Conservation (phyloP, 2,113 vertebrate genomes). For the Albula glossodonta region DNA sequence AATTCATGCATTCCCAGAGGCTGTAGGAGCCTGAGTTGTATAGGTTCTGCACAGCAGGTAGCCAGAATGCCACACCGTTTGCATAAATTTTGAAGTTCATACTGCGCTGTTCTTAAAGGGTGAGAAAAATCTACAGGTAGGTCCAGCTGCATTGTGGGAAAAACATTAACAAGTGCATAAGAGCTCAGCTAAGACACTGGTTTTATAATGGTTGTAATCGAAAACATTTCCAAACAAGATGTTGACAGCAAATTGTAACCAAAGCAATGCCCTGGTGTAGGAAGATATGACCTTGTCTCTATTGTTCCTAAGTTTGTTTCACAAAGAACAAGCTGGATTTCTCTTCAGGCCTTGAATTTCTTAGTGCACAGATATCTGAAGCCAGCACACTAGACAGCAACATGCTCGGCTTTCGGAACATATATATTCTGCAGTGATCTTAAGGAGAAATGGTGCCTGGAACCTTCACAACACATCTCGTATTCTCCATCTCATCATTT, state of each 20-base stretch:
- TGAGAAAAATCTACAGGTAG: background rate
- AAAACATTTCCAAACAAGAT: background rate
- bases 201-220: background rate
- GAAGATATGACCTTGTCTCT: background rate
- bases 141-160: background rate
- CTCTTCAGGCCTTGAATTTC: background rate
- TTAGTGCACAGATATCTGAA: background rate
- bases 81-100: background rate
- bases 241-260: too few species aligned
- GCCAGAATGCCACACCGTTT: background rate
- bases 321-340: background rate
- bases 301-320: background rate
- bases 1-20: background rate
- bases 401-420: background rate
- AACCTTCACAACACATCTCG: background rate
- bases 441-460: background rate
- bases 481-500: background rate
- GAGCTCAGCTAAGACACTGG: background rate
- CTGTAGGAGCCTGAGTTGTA: background rate
- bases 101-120: background rate
- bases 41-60: background rate
- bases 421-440: background rate
- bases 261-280: background rate
- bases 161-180: background rate
- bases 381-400: background rate